Base-by-base conservation (phyloP, 2,113 vertebrate genomes). In the Clarias gariepinus region DNA sequence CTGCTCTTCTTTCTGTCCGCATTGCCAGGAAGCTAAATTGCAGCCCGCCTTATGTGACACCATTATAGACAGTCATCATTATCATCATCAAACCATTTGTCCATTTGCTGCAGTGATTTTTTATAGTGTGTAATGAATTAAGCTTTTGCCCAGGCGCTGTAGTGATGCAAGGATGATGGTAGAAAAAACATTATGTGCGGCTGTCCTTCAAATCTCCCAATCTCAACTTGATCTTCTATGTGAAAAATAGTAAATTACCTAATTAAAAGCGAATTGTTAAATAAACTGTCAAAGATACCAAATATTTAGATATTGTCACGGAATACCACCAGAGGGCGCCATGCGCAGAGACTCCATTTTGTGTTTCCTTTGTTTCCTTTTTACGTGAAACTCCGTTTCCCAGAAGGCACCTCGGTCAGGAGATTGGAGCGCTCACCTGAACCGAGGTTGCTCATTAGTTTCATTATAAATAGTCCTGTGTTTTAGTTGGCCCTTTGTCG, bases 1-100 rank as follows among this genome's bases (percentile, higher is more conserved):
- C 11, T 61, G 79, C 79, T 81, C 30, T 19, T 82, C 13, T 47
- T 82, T 63, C 80, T 47, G 60, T 64, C 60, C 80, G 47, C 36
- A 82, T 47, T 82, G 23, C 19, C 79, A 9, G 53, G 53, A 80
- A 80, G 77, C 57, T 47, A 82, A 16, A 80, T 33, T 33, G 58
- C 16, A 21, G 16, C 55, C 53, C 64, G 60, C 58, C 36, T 25
- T 1, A 23, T 47, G 33, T 47, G 58, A 82, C 30, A 64, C 11
- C 58, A 64, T 82, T 64, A 82, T 1, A 60, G 28, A 61, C 13
- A 58, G 16, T 30, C 58, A 81, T 63, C 79, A 63, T 81, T 28
- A 81, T 63, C 30, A 81, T 41, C 80, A 79, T 58, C 53, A 58
- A 21, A 33, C 55, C n/a, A 18, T 58, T 80, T 60, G 57, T 60